Conservation (phyloP, 2,888 invertebrate species). For the Oxycera nigricornis region DNA sequence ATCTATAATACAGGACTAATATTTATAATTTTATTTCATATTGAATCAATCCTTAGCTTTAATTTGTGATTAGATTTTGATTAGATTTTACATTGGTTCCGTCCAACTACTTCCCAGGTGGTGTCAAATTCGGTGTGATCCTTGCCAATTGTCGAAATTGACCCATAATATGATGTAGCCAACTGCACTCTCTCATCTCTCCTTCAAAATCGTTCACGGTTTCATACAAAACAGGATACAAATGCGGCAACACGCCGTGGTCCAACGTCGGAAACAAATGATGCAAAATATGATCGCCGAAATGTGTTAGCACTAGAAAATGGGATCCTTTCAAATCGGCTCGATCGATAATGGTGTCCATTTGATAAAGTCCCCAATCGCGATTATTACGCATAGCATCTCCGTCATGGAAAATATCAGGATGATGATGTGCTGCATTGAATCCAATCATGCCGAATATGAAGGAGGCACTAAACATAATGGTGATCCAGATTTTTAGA, state of each 20-base stretch:
- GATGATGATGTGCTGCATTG: constrained; percentile 82
- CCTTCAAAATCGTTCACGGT: constrained; percentile 59
- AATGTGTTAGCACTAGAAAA: constrained; percentile 73
- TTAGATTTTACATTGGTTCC: too few species aligned
- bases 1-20: too few species aligned
- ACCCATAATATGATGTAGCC: constrained; percentile 71
- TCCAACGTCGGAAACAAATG: constrained; percentile 84
- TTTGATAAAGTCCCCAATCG: constrained; percentile 81
- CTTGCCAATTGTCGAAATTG: constrained; percentile 70
- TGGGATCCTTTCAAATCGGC: constrained; percentile 72
- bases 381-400: constrained; percentile 66
- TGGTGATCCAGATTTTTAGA: constrained; percentile 64
- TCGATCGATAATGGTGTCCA: constrained; percentile 77
- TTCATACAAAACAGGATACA: constrained; percentile 66
- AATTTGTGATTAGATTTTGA: too few species aligned
- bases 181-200: constrained; percentile 62
- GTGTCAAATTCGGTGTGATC: constrained; percentile 59
- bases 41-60: too few species aligned
- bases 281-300: constrained; percentile 80
- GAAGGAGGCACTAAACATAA: constrained; percentile 67
- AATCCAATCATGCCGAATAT: constrained; percentile 70
- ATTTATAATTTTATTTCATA: too few species aligned
- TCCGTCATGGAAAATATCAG: constrained; percentile 79
- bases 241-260: constrained; percentile 72
- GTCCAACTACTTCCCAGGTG: constrained; percentile 51